These are phyloP conservation scores for Temnothorax ravouxi DNA, from an alignment of 2,888 invertebrate genomes.

Conservation along the genomic window DNA sequence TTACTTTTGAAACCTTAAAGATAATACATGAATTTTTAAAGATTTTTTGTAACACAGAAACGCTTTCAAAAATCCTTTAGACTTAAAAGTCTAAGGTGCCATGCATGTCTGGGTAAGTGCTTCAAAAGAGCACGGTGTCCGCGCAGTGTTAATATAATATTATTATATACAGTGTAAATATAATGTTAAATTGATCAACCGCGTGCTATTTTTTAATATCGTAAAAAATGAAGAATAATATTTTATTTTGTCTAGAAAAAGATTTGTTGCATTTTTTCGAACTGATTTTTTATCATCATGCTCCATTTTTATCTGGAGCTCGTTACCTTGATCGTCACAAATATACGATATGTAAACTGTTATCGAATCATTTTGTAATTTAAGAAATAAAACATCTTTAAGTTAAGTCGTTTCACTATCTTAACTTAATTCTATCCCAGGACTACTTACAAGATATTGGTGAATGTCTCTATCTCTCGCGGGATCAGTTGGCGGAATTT, in stretches of 20 bases:
- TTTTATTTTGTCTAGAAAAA: not conserved
- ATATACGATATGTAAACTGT: not conserved
- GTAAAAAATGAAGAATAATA: not conserved
- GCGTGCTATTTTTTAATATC: no score
- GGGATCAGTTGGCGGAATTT: constrained; percentile 31
- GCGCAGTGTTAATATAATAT: no score
- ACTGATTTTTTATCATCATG: not conserved
- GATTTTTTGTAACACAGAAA: no score
- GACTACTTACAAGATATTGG: constrained; percentile 4
- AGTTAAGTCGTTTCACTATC: not conserved
- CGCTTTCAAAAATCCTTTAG: no score
- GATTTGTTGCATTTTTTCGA: not conserved
- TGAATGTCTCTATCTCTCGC: constrained; percentile 34
- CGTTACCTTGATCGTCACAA: not conserved
- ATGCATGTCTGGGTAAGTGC: no score
- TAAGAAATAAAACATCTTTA: not conserved
- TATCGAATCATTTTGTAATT: not conserved
- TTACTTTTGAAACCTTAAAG: no score
- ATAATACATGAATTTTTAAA: no score
- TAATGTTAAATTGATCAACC: no score
- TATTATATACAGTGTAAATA: no score
- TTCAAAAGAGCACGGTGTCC: no score
- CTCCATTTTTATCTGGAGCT: not conserved
- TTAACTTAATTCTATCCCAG: not conserved
- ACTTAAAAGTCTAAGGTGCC: no score